Base-by-base conservation (phyloP, 1,140 invertebrate genomes). In the Nephila pilipes region DNA sequence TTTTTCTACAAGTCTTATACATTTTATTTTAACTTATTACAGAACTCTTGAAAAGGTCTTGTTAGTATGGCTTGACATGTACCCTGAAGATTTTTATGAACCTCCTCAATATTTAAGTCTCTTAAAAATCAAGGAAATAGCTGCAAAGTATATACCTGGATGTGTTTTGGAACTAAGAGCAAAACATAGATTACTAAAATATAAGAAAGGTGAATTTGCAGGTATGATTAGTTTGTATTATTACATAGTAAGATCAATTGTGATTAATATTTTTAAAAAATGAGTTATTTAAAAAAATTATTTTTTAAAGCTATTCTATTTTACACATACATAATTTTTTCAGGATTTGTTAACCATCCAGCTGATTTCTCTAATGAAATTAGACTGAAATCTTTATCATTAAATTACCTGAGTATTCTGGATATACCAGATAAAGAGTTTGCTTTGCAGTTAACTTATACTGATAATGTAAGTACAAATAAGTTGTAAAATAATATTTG, bases 51-150 rank as follows among this genome's bases (percentile, higher is more conserved):
- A 96, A 85, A 95, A 96, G 85, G 96, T 98, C 92, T 96, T 99
- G 90, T 98, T 99, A 95, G 98, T 99, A 12, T 99, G 99, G 99
- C 95, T 99, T 94, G 99, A 99, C 95, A 98, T 98, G 79, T 99
- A 99, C 95, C 97, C 98, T 65, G 98, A 99, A 95, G 99, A 99
- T 96, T 99, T 99, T 96, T 97, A 97, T 85, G 97, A 98, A 55
- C 94, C 95, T n/a, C 98, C 98, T 65, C 96, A 97, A 94, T 97
- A 98, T 95, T 96, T 97, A n/a, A 97, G 97, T 94, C 97, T 99
- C 92, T 96, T 97, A 81, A 97, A 98, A 95, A 96, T 99, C 87
- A 96, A 98, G 91, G 96, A 97, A 87, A 99, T 99, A 96, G 98
- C 98, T 89, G 96, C 97, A 94, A 97, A 97, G 93, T 97, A 97